A percentile compares a stretch with the other conserved stretches of the same genome.
Conservation (phyloP, 2,888 invertebrate species). For the Bembecia ichneumoniformis region DNA sequence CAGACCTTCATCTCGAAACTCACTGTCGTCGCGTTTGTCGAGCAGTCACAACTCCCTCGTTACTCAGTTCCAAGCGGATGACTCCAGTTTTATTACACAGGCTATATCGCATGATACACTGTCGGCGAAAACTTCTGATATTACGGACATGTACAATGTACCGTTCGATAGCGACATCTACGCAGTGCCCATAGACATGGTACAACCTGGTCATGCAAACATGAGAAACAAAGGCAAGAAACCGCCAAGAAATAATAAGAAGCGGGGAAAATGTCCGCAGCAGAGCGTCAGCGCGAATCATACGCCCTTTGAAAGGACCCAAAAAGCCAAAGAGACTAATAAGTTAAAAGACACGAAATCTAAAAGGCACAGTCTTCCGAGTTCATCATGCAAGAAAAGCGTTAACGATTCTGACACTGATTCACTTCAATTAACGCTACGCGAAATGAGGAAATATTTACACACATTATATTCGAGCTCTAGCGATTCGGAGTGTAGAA, state of each 20-base stretch:
- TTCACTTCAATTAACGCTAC: slow-evolving; percentile 84
- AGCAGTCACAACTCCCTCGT: slow-evolving; percentile 89
- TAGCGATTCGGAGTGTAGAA: slow-evolving; percentile 74
- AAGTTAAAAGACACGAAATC: slow-evolving; percentile 54
- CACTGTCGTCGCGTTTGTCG: slow-evolving; percentile 83
- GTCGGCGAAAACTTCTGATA: slow-evolving; percentile 78
- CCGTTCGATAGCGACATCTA: slow-evolving; percentile 92
- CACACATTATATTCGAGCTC: slow-evolving; percentile 86
- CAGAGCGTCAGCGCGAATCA: slow-evolving; percentile 30
- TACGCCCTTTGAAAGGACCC: slow-evolving; percentile 28
- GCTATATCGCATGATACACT: slow-evolving; percentile 90
- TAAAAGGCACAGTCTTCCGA: slow-evolving; percentile 80
- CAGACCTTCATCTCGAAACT: slow-evolving; percentile 83
- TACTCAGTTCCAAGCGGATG: slow-evolving; percentile 82
- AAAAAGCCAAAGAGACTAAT: slow-evolving; percentile 35
- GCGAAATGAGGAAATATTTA: slow-evolving; percentile 87
- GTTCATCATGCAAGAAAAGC: slow-evolving; percentile 73
- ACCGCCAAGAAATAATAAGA: slow-evolving; percentile 43
- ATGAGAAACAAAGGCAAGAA: slow-evolving; percentile 52
- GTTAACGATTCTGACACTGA: slow-evolving; percentile 75
- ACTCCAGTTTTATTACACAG: slow-evolving; percentile 89
- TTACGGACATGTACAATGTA: slow-evolving; percentile 89
- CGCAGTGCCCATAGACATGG: slow-evolving; percentile 87
- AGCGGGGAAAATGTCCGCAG: slow-evolving; percentile 47
- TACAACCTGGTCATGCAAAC: slow-evolving; percentile 69